Evolutionary conservation across 2,113 vertebrate species (phyloP).

Genomic region (Cervus canadensis): DNA sequence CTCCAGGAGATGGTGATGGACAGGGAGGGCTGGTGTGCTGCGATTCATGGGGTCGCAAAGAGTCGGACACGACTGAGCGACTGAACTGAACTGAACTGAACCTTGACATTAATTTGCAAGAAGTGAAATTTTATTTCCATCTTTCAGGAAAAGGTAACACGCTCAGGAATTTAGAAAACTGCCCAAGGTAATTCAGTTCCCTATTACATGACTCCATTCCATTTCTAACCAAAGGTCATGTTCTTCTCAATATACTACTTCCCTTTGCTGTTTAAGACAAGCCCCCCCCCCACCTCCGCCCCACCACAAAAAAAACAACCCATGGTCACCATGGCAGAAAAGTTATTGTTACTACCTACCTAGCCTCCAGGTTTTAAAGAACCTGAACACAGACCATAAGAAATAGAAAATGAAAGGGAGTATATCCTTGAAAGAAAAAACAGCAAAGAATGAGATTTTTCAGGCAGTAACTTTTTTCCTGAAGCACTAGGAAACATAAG

Average conservation of each 20-base stretch:
- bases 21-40: too few relatives aligned
- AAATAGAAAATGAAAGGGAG: background rate
- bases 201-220: background rate
- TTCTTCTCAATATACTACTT: background rate
- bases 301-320: background rate
- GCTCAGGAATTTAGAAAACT: background rate
- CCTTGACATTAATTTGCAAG: background rate
- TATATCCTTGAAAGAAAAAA: background rate
- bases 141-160: background rate
- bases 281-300: fast-evolving
- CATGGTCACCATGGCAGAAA: background rate
- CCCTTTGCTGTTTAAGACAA: background rate
- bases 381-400: background rate
- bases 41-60: too few relatives aligned
- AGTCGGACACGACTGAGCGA: too few relatives aligned
- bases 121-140: background rate
- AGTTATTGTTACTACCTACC: background rate
- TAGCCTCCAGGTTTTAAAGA: background rate
- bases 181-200: background rate
- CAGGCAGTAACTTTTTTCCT: background rate
- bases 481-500: background rate
- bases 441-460: background rate
- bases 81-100: too few relatives aligned
- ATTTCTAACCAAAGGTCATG: background rate
- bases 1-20: too few relatives aligned